Evolutionary conservation across 2,888 invertebrate genomes (phyloP), one percentile per base, ranked within the genome.

Genomic region (Muscina levida): DNA sequence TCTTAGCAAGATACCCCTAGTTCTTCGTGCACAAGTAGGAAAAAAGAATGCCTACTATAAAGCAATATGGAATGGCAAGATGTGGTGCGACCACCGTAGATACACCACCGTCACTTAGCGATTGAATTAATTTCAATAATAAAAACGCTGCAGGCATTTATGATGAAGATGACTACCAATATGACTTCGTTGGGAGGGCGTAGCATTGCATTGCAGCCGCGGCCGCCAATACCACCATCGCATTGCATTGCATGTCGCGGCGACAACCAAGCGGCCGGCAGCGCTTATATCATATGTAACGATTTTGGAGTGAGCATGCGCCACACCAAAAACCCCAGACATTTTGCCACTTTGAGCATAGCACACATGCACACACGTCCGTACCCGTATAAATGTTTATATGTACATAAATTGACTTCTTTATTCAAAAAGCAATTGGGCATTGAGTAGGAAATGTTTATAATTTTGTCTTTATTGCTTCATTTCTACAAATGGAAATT

Each of bases 101-200:
- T 1, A 17, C 31, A 39, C 39, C 59, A 76, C 42, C 37, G 72
- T 75, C 66, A 82, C 77, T 82, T 81, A 76, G 72, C 77, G 77
- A 75, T 73, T 79, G 80, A 84, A 83, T 84, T 84, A 84, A 83
- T 84, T 84, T 83, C 82, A 83, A 84, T 83, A 83, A 82, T 84
- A 82, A 83, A 81, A 77, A 72, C 68, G 72, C 81, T 82, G 62
- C 65, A 76, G 79, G 83, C 82, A 82, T 79, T 82, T 82, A 72
- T 79, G 76, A 77, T 82, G 72, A 71, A 79, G 82, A 82, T 72
- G 81, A 82, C 79, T 77, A 75, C 67, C 77, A 75, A 67, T 73
- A 71, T 56, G 53, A 80, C 77, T 76, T 71, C 59, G 57, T 72
- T 74, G 51, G 8, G 31, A 59, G 70, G 48, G 48, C 62, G 65